Evolutionary conservation across 2,797 vertebrate species (phyloP).

Genomic region (Leptoclinus maculatus): DNA sequence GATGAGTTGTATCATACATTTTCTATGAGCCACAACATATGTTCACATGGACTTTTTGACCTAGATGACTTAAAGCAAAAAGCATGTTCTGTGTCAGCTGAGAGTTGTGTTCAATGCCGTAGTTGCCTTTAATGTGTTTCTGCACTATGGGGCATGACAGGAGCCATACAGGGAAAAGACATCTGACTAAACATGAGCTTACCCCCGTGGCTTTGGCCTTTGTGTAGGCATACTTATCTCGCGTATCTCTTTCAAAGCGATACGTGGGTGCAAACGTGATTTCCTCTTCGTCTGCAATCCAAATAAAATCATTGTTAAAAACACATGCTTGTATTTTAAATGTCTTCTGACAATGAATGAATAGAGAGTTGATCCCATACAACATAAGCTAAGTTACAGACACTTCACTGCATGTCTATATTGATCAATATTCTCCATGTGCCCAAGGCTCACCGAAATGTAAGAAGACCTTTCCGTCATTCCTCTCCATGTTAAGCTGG

Average conservation of each 20-base stretch:
- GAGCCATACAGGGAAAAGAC: conserved; percentile 8
- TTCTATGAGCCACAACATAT: neutral
- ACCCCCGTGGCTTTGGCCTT: conserved; percentile 98
- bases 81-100: neutral
- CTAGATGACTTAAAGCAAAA: neutral
- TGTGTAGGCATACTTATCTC: conserved; percentile 95
- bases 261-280: conserved; percentile 98
- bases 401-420: neutral
- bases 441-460: conserved; percentile 88
- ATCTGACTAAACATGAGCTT: conserved; percentile 60
- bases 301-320: conserved; percentile 21
- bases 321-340: neutral
- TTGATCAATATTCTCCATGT: neutral
- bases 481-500: conserved; percentile 92
- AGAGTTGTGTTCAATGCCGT: conserved; percentile 1
- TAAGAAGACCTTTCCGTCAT: conserved; percentile 91
- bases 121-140: neutral
- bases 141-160: neutral
- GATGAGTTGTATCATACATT: neutral
- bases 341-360: neutral
- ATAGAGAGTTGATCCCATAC: neutral
- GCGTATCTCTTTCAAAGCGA: conserved; percentile 93
- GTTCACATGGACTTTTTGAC: conserved; percentile 3
- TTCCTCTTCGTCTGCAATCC: conserved; percentile 93
- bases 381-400: neutral